Conservation (phyloP, 2,888 invertebrate genomes). For the Noctua fimbriata region DNA sequence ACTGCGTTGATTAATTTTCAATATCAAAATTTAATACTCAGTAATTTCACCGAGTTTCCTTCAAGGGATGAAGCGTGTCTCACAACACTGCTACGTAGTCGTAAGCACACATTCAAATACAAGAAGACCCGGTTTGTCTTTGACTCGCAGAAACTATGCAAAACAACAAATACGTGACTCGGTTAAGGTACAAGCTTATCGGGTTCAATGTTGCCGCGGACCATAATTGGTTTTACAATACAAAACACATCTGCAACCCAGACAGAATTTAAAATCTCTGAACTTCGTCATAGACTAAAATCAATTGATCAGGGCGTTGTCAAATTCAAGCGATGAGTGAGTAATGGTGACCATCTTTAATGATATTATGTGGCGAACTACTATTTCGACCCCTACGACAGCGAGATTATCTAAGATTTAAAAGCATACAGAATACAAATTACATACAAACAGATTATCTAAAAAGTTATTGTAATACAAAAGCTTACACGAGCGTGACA, state of each 20-base stretch:
- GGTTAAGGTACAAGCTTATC: background rate
- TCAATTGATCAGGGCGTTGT: conserved; percentile 2
- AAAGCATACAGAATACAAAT: conserved; percentile 19
- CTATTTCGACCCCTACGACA: background rate
- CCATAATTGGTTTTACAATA: background rate
- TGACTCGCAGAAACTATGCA: background rate
- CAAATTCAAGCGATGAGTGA: background rate
- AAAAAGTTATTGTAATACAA: conserved; percentile 17
- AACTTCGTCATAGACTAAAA: background rate
- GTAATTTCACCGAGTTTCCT: background rate
- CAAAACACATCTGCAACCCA: conserved; percentile 1
- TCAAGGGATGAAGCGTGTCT: background rate
- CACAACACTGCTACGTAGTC: background rate
- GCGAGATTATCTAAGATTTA: conserved; percentile 15
- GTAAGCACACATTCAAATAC: conserved; percentile 12
- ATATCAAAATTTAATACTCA: background rate
- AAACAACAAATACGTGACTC: conserved; percentile 19
- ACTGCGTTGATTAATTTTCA: background rate
- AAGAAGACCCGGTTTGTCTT: conserved; percentile 1
- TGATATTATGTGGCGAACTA: background rate
- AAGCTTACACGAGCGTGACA: conserved; percentile 54
- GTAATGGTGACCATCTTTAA: background rate
- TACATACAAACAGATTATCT: conserved; percentile 17
- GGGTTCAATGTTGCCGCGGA: background rate
- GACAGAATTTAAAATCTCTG: background rate